Base-by-base conservation (phyloP, 2,797 vertebrate genomes). In the Rhodeus uyekii region DNA sequence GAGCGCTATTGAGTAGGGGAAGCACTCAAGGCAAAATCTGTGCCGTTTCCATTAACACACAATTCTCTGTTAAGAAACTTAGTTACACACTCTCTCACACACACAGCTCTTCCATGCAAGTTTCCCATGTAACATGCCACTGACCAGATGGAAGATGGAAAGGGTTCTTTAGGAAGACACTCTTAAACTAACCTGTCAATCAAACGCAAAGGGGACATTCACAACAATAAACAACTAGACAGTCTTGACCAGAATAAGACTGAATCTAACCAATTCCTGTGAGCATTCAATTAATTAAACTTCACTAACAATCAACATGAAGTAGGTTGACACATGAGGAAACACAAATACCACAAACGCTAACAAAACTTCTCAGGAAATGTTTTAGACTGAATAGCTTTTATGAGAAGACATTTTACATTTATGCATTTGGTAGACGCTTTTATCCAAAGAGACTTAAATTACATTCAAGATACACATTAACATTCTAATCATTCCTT, bases 61-160 rank as follows among this genome's bases (percentile, higher is more conserved):
- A 64, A 58, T 58, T 38, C 77, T 87, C 81, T 60, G n/a, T 46
- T 42, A 60, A 55, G 32, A 68, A 18, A 64, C 34, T 58, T 42
- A 50, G 86, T 83, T 72, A 76, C 50, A 76, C 55, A 14, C 55
- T 69, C 74, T 32, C 84, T 64, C 55, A 50, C 16, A 61, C 16
- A 34, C 58, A 72, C 58, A 82, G 38, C n/a, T 63, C 77, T 50
- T 65, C 75, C 24, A 58, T 24, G 14, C 24, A 55, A 27, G 13
- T 24, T 76, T 90, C 86, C 83, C 90, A 83, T 80, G 83, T 84
- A 85, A 55, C 46, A 24, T 27, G 68, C 24, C 67, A 55, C 80
- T 87, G 68, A 29, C 83, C 46, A 79, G 86, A 89, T 84, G 67
- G 82, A 89, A 58, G 84, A 83, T 77, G 39, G 78, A 61, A 46